phyloP scores from a whole-genome alignment of 2,888 invertebrate species.

The Agonopterix subpropinquella region DNA sequence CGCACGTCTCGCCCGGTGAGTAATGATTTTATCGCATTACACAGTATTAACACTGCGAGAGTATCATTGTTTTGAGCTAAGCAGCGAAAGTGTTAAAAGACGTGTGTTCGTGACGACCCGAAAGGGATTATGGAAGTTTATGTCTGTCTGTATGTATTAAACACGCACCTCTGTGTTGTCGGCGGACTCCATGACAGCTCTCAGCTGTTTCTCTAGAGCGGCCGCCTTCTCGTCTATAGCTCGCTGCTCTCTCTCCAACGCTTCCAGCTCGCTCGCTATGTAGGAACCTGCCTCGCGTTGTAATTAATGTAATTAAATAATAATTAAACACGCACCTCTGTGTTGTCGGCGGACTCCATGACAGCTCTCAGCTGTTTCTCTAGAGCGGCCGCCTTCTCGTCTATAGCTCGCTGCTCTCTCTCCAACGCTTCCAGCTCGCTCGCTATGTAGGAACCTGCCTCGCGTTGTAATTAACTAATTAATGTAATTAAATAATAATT shows the following conservation, averaged over 20 bases:
- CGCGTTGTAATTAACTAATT: no score
- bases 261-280: constrained; percentile 92
- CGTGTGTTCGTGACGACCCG: no score
- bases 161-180: constrained; percentile 49
- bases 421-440: constrained; percentile 94
- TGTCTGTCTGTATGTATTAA: constrained; percentile 15
- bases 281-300: no score
- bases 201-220: constrained; percentile 88
- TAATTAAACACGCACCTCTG: no score
- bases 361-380: constrained; percentile 90
- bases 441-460: constrained; percentile 94
- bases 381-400: constrained; percentile 89
- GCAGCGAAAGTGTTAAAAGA: no score
- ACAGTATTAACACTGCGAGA: no score
- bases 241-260: constrained; percentile 91
- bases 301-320: no score
- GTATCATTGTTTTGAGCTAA: no score
- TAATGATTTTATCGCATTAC: no score
- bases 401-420: constrained; percentile 92
- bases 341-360: constrained; percentile 79
- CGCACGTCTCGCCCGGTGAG: no score
- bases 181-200: constrained; percentile 85
- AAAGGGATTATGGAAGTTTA: no score
- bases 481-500: no score
- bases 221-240: constrained; percentile 94